Evolutionary conservation across 2,797 vertebrate species (phyloP).

Genomic region (Enteromius radiatus): DNA sequence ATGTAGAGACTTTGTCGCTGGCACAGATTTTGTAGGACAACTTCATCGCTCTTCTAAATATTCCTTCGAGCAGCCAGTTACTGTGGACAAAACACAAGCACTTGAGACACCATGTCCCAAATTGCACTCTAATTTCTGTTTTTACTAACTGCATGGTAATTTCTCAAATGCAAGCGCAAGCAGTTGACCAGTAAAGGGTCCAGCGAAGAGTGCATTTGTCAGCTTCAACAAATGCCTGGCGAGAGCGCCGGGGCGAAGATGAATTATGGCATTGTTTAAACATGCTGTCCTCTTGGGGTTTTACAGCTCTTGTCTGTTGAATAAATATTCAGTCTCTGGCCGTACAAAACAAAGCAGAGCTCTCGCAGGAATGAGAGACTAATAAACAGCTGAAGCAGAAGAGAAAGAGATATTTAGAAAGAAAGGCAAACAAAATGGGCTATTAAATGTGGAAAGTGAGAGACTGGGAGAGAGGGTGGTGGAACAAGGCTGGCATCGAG

Average conservation of each 20-base stretch:
- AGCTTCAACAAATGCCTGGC: constrained; percentile 39
- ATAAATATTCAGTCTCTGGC: constrained; percentile 43
- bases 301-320: constrained; percentile 49
- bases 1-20: not conserved
- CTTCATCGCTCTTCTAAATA: not conserved
- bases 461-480: not conserved
- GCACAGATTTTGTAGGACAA: not conserved
- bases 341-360: constrained; percentile 41
- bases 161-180: constrained; percentile 19
- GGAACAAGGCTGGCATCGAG: not conserved
- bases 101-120: constrained; percentile 24
- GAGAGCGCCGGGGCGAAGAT: constrained; percentile 28
- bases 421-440: constrained; percentile 20
- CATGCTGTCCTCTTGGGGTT: constrained; percentile 46
- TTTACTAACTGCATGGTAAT: constrained; percentile 5
- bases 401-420: constrained; percentile 39
- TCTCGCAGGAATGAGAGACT: constrained; percentile 40
- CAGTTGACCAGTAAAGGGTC: constrained; percentile 5
- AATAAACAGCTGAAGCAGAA: constrained; percentile 41
- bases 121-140: constrained; percentile 34
- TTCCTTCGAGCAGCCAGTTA: constrained; percentile 15
- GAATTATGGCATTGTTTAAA: constrained; percentile 45
- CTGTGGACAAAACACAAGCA: not conserved
- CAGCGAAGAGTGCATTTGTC: constrained; percentile 16
- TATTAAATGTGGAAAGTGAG: constrained; percentile 30